phyloP scores from a whole-genome alignment of 1,140 invertebrate species.

The Bombus confusus region DNA sequence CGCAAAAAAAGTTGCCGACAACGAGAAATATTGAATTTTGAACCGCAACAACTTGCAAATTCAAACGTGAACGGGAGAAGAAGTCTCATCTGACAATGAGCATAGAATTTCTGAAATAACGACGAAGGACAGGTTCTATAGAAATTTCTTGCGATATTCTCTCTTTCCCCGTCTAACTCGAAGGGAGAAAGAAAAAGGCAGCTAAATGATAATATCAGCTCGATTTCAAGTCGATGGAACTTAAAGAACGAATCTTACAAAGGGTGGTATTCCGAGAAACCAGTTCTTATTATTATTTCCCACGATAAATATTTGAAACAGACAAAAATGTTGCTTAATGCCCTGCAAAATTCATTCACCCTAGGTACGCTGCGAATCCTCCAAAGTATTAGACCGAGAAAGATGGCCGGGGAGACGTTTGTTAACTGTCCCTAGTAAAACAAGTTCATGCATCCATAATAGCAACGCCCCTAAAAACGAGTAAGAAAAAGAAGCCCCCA shows the following conservation, averaged over 20 bases:
- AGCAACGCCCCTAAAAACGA: conserved; percentile 24
- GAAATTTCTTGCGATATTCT: neutral
- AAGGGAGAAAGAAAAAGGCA: neutral
- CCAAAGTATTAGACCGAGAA: neutral
- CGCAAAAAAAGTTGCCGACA: neutral
- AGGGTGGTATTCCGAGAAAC: neutral
- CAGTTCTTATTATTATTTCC: neutral
- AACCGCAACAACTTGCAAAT: neutral
- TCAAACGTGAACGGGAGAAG: neutral
- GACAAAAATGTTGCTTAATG: conserved; percentile 8
- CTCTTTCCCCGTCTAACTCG: neutral
- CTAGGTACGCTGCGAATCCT: neutral
- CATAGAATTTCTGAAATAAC: neutral
- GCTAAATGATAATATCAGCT: neutral
- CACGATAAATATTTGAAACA: conserved; percentile 1
- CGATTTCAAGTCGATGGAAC: neutral
- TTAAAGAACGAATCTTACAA: neutral
- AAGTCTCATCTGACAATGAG: neutral
- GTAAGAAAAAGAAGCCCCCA: conserved; percentile 19
- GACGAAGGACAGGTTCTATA: neutral
- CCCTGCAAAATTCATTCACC: neutral
- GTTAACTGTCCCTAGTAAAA: conserved; percentile 7
- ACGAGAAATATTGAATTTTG: neutral
- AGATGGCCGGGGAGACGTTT: neutral
- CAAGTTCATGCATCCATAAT: conserved; percentile 41